Evolutionary conservation across 2,888 invertebrate genomes (phyloP), one percentile per base, ranked within the genome.

Genomic region (Gymnoscelis rufifasciata): DNA sequence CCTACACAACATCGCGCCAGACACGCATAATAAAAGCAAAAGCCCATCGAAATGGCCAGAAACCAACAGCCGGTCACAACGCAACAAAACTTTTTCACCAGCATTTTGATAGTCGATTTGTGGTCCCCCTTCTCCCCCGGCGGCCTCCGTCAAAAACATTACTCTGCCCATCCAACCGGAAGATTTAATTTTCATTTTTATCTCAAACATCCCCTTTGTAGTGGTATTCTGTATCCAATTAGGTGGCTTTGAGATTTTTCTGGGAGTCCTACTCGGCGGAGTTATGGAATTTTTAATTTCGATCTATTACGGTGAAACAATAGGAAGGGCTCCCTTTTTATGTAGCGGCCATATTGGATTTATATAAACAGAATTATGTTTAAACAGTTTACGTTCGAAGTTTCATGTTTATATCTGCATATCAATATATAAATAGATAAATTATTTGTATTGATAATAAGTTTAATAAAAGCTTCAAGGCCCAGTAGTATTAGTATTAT

Each of bases 131-230:
- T 54, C 28, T 50, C 51, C 55, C 24, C 39, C 51, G 52, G 60
- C 65, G 60, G 55, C 74, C 81, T 73, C 72, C 88, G 88, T 87
- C 88, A 87, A 83, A 87, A 88, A 88, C 88, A 88, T 88, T 87
- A 87, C 86, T 83, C 80, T 83, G 83, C 78, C 72, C 84, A 84
- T 87, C 87, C 88, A 78, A 69, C 71, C 74, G 88, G 88, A 89
- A 89, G 88, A 89, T 88, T 89, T 89, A 88, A 89, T 89, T 89
- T 89, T 88, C 88, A 88, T 88, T 89, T 89, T 89, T 88, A 88
- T 88, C 88, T 88, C 81, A 86, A 88, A 87, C 87, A 87, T 84
- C 82, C 86, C 78, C 86, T 89, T 89, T 88, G 88, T 87, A 86
- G 87, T 78, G 87, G 87, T 80, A 78, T 72, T 80, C 81, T 76